Percentiles rank a stretch among this genome's conserved stretches.
phyloP scores from a whole-genome alignment of 2,113 vertebrate species.

The Hippocampus comes region DNA sequence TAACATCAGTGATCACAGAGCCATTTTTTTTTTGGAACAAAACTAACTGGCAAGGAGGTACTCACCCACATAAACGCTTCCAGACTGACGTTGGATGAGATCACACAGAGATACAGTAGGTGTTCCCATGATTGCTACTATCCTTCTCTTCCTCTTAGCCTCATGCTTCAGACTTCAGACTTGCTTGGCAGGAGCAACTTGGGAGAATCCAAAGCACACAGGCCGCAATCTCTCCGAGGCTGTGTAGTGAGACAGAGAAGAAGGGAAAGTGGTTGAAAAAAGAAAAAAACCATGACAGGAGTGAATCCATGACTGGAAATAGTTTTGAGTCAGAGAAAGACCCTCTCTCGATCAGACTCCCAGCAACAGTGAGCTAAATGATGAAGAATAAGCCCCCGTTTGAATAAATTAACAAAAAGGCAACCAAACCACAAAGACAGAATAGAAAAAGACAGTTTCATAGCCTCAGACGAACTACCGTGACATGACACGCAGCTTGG shows the following conservation, averaged over 20 bases:
- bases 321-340: constrained; percentile 59
- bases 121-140: constrained; percentile 52
- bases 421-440: background rate
- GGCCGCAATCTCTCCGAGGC: constrained; percentile 86
- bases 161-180: constrained; percentile 27
- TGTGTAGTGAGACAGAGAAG: constrained; percentile 76
- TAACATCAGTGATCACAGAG: background rate
- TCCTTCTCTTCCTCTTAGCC: background rate
- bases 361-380: constrained; percentile 37
- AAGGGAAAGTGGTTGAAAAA: constrained; percentile 1
- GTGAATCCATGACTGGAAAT: constrained; percentile 14
- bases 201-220: constrained; percentile 85
- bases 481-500: background rate
- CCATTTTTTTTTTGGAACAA: no score
- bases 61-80: constrained; percentile 94
- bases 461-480: background rate
- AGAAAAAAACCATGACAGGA: constrained; percentile 11
- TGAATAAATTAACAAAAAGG: background rate
- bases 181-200: constrained; percentile 85
- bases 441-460: background rate
- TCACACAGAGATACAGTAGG: constrained; percentile 78
- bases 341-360: constrained; percentile 12
- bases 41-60: constrained; percentile 7
- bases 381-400: background rate
- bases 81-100: constrained; percentile 86